Percentiles rank a stretch among this genome's conserved stretches.
Evolutionary conservation across 1,140 invertebrate genomes (phyloP).

Genomic region (Metopolophium dirhodum): DNA sequence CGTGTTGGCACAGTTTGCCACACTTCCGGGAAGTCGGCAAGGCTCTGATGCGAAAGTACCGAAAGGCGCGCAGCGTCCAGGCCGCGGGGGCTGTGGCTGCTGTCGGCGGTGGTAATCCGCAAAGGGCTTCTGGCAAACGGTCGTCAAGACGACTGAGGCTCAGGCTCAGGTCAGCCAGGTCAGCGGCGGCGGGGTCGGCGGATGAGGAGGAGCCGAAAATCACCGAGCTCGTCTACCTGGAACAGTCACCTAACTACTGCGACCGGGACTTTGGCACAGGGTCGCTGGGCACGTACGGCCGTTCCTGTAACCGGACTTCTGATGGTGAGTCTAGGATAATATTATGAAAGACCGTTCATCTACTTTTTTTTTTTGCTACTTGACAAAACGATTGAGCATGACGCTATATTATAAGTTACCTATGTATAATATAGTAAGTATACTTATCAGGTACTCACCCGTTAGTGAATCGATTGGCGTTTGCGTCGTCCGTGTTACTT

Average conservation of each 20-base stretch:
- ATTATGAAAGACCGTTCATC: no score
- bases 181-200: not conserved
- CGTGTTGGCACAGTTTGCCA: slow-evolving; percentile 91
- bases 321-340: slow-evolving; percentile 66
- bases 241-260: slow-evolving; percentile 92
- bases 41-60: slow-evolving; percentile 82
- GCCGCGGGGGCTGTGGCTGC: not conserved
- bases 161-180: slow-evolving; percentile 35
- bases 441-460: no score
- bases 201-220: slow-evolving; percentile 67
- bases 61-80: slow-evolving; percentile 70
- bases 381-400: no score
- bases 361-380: no score
- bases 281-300: slow-evolving; percentile 83
- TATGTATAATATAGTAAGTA: no score
- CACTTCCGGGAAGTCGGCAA: slow-evolving; percentile 84
- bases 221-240: slow-evolving; percentile 90
- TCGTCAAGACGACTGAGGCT: slow-evolving; percentile 16
- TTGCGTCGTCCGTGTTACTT: no score
- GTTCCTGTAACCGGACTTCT: slow-evolving; percentile 84
- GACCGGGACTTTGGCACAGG: slow-evolving; percentile 75
- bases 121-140: slow-evolving; percentile 4
- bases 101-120: not conserved
- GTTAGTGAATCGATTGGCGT: no score
- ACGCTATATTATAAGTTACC: no score